Conservation (phyloP, 2,888 invertebrate species). For the Oscheius sp. region DNA sequence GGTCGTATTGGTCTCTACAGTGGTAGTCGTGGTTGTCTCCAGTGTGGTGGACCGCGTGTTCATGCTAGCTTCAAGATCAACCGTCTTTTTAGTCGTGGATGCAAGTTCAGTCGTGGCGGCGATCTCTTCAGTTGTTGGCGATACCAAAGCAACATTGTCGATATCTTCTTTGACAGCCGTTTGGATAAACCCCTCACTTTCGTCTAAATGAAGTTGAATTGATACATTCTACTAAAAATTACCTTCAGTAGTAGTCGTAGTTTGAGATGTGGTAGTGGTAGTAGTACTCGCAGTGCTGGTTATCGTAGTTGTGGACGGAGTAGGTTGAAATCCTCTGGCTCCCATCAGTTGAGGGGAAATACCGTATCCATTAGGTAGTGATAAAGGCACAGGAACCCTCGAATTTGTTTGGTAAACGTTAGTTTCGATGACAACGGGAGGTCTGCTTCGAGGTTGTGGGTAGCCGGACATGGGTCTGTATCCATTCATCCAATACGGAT, state of each 20-base stretch:
- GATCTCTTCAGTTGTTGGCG: neutral
- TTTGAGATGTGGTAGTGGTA: neutral
- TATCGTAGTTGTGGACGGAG: neutral
- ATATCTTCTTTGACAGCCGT: constrained; percentile 27
- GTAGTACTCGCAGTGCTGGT: constrained; percentile 1
- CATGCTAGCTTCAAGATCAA: neutral
- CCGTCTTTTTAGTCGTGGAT: neutral
- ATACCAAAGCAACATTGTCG: neutral
- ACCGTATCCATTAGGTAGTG: neutral
- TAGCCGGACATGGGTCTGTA: neutral
- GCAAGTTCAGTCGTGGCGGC: neutral
- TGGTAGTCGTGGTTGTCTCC: neutral
- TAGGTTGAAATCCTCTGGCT: neutral
- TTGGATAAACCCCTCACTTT: constrained; percentile 25
- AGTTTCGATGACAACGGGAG: constrained; percentile 26
- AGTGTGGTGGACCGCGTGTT: neutral
- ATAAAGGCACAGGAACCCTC: constrained; percentile 3
- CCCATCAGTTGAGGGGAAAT: constrained; percentile 8
- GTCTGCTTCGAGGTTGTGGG: neutral
- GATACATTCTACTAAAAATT: neutral
- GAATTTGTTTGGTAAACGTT: constrained; percentile 24
- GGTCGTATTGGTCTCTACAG: neutral
- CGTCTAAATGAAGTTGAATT: constrained; percentile 12
- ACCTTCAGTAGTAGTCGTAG: constrained; percentile 24
- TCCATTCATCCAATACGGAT: constrained; percentile 13